Conservation (phyloP, 1,140 invertebrate genomes). For the Phocides pigmalion region DNA sequence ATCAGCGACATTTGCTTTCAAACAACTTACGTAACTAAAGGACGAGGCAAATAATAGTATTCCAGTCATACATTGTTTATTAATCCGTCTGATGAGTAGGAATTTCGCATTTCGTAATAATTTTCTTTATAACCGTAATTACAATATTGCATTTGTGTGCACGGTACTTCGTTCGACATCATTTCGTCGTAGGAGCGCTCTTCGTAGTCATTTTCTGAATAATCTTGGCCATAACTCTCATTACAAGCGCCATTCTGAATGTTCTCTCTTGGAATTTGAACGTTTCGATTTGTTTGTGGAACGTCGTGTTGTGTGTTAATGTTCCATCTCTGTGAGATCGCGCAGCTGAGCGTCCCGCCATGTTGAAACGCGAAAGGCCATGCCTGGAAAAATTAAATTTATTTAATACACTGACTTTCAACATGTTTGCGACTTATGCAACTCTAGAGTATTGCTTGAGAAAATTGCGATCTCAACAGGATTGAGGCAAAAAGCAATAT, state of each 20-base stretch:
- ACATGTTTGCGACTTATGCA: too few species aligned
- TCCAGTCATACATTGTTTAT: slow-evolving; percentile 61
- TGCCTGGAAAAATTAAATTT: slow-evolving; percentile 53
- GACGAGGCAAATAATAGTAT: slow-evolving; percentile 30
- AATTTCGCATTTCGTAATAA: slow-evolving; percentile 70
- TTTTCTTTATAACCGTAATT: slow-evolving; percentile 73
- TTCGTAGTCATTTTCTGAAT: slow-evolving; percentile 72
- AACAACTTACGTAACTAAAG: not conserved
- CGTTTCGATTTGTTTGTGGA: slow-evolving; percentile 32
- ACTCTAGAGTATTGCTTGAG: too few species aligned
- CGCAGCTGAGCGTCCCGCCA: slow-evolving; percentile 66
- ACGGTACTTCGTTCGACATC: slow-evolving; percentile 45
- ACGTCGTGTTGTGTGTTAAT: slow-evolving; percentile 50
- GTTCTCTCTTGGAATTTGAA: slow-evolving; percentile 44
- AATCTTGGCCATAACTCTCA: slow-evolving; percentile 60
- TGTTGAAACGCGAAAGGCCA: slow-evolving; percentile 79
- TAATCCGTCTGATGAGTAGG: slow-evolving; percentile 58
- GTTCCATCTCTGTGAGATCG: slow-evolving; percentile 72
- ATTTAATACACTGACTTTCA: too few species aligned
- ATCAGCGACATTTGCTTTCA: too few species aligned
- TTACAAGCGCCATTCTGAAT: slow-evolving; percentile 47
- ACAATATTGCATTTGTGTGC: slow-evolving; percentile 57
- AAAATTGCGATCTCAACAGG: too few species aligned
- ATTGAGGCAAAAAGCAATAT: too few species aligned
- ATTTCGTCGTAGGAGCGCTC: slow-evolving; percentile 67